Percentiles rank a stretch among this genome's conserved stretches.
phyloP scores from a whole-genome alignment of 2,113 vertebrate genomes.

The Coryphaenoides rupestris region DNA sequence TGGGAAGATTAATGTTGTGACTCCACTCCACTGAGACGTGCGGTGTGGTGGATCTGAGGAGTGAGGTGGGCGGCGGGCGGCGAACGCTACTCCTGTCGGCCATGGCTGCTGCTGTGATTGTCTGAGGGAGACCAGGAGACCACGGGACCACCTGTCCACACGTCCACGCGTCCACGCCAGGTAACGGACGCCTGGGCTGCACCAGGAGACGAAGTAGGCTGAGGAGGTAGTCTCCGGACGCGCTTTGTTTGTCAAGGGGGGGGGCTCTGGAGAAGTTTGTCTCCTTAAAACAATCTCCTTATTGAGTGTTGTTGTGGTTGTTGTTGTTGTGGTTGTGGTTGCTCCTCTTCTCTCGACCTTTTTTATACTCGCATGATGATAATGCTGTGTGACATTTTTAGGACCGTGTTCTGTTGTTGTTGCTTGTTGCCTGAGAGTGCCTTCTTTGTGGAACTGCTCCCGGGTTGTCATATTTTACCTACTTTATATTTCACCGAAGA shows the following conservation, averaged over 20 bases:
- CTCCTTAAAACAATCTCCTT: conserved; percentile 3
- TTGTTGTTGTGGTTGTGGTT: conserved; percentile 8
- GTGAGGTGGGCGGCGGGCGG: too few species aligned
- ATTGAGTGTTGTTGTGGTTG: too few species aligned
- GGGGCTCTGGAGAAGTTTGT: conserved; percentile 5
- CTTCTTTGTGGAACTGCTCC: too few species aligned
- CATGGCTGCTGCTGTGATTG: conserved; percentile 42
- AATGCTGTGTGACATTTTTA: conserved; percentile 1
- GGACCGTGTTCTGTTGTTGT: neutral
- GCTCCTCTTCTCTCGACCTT: neutral
- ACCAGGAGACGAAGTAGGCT: conserved; percentile 13
- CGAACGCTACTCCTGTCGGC: conserved; percentile 19
- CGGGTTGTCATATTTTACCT: too few species aligned
- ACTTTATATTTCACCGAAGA: too few species aligned
- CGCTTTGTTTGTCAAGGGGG: neutral
- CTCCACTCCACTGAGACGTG: conserved; percentile 27
- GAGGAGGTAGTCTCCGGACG: conserved; percentile 3
- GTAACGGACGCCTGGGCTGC: conserved; percentile 42
- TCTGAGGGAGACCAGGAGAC: conserved; percentile 47
- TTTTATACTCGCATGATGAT: neutral
- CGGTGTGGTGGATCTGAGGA: conserved; percentile 24
- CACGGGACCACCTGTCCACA: too few species aligned
- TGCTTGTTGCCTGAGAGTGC: too few species aligned
- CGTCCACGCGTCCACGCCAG: conserved; percentile 43
- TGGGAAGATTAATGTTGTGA: conserved; percentile 30